Conservation (phyloP, 2,888 invertebrate species). For the Hypercompe scribonia region DNA sequence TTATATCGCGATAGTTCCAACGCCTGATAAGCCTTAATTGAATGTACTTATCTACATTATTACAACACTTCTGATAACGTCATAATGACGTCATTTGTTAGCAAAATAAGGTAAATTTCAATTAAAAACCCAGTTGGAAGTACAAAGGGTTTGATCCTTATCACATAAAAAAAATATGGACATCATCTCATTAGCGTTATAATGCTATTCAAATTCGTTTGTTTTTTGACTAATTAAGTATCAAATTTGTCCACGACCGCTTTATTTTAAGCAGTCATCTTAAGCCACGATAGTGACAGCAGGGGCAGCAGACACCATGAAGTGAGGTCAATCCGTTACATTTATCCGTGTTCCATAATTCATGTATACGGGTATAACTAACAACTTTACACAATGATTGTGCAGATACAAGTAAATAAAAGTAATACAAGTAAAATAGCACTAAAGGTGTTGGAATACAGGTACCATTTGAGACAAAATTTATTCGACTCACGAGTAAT, state of each 20-base stretch:
- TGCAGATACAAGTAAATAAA: too few relatives aligned
- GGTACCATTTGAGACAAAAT: too few relatives aligned
- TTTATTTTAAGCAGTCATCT: too few relatives aligned
- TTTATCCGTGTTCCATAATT: too few relatives aligned
- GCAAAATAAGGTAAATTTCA: conserved; percentile 11
- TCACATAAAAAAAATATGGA: not conserved
- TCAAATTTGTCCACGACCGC: too few relatives aligned
- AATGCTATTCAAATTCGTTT: not conserved
- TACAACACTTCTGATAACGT: conserved; percentile 30
- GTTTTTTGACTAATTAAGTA: not conserved
- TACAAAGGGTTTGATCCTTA: not conserved
- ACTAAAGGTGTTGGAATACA: too few relatives aligned
- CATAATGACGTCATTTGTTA: conserved; percentile 42
- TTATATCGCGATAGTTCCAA: conserved; percentile 41
- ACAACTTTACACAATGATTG: too few relatives aligned
- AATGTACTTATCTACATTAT: conserved; percentile 35
- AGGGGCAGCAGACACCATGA: too few relatives aligned
- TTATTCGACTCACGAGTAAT: not conserved
- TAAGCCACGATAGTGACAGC: too few relatives aligned
- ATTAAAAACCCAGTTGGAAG: not conserved
- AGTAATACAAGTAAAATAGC: too few relatives aligned
- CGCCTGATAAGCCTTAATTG: conserved; percentile 49
- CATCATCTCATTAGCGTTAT: not conserved
- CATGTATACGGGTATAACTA: not conserved
- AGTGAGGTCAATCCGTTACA: too few relatives aligned